Conservation (phyloP, 2,113 vertebrate genomes). For the Solea solea region DNA sequence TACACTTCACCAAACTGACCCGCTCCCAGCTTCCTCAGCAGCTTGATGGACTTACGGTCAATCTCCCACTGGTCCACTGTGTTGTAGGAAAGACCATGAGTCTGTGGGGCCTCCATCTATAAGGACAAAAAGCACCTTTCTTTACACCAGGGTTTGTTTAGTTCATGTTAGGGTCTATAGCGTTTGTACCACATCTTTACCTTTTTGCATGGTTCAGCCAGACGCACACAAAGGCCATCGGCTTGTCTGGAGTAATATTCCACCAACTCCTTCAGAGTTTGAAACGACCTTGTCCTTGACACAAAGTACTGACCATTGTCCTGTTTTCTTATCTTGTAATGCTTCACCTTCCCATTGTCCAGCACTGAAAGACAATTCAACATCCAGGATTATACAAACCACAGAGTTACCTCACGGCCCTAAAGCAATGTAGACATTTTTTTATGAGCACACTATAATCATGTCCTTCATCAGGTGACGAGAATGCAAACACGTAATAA, state of each 20-base stretch:
- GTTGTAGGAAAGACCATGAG: slow-evolving; percentile 89
- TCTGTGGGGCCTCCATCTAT: slow-evolving; percentile 67
- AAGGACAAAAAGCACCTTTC: background rate
- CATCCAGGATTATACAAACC: background rate
- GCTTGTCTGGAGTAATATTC: slow-evolving; percentile 79
- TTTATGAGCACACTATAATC: too few relatives aligned
- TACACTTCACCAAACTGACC: slow-evolving; percentile 97
- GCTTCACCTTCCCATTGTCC: slow-evolving; percentile 85
- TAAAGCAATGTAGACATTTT: background rate
- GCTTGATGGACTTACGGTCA: slow-evolving; percentile 84
- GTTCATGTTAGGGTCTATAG: background rate
- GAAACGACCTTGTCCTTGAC: slow-evolving; percentile 75
- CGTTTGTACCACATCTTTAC: slow-evolving; percentile 65
- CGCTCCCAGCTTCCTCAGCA: slow-evolving; percentile 87
- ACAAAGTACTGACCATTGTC: slow-evolving; percentile 85
- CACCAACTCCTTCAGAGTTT: slow-evolving; percentile 85
- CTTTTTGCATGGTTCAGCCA: slow-evolving; percentile 89
- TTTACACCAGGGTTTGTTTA: background rate
- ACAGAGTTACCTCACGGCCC: background rate
- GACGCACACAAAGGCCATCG: slow-evolving; percentile 87
- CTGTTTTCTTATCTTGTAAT: slow-evolving; percentile 87
- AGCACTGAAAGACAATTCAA: slow-evolving; percentile 81
- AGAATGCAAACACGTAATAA: too few relatives aligned
- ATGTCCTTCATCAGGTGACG: too few relatives aligned
- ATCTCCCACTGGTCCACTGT: slow-evolving; percentile 97